Evolutionary conservation across 2,888 invertebrate species (phyloP), one percentile per base, ranked within the genome.

Genomic region (Synergus laeviventris): DNA sequence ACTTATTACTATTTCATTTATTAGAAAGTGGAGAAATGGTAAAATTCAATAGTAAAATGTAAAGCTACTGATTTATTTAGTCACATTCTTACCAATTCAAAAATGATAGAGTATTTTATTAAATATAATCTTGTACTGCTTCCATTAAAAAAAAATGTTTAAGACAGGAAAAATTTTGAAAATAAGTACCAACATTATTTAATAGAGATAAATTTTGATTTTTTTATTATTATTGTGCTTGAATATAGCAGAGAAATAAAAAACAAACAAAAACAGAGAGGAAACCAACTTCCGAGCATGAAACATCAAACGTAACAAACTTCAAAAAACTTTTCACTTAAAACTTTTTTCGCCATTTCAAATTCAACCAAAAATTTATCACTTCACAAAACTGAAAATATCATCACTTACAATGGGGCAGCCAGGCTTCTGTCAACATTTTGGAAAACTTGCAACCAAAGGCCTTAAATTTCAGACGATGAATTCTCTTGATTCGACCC

Each of bases 391-490:
- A 39, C 39, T 18, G 9, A 36, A 59, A 42, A 60, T 11, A 18
- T 76, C 11, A 75, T 78, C 42, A 45, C 54, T 9, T 75, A 73
- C 24, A 82, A 84, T 84, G 83, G 83, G 76, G 59, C 78, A 61
- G 38, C 21, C 38, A 42, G 76, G 60, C 21, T 66, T 75, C 12
- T 64, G 38, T 49, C 74, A 18, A 62, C 80, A 74, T 62, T 79
- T 76, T 64, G 77, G 73, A 24, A 66, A 73, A 39, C 73, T 59
- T 18, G 21, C 45, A 14, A 70, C 16, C 14, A n/a, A 31, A 24
- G 45, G n/a, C 9, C 9, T n/a, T 9, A 49, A 49, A 70, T 16
- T 36, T 1, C 1, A 70, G 16, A 16, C 11, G 45, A 49, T 70
- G 12, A 31, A 70, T 31, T 4, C 45, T 16, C 16, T 24, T 24